Evolutionary conservation across 2,888 invertebrate genomes (phyloP), one percentile per base, ranked within the genome.

Genomic region (Blomia tropicalis): DNA sequence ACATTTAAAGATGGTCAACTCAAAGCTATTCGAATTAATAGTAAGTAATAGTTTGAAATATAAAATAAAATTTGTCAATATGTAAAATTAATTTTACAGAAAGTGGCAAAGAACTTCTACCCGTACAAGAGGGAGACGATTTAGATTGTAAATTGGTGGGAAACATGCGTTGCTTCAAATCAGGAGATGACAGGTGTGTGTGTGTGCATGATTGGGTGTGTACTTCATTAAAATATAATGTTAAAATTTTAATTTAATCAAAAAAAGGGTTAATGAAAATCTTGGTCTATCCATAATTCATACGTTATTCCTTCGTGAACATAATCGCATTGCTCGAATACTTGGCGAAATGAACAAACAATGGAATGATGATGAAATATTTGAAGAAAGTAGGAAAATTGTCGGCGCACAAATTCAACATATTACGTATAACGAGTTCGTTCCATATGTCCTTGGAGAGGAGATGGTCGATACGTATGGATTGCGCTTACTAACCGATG

Each of bases 361-460:
- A n/a, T 73, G 72, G 73, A 65, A 44, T 27, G 69, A 69, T 59
- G 69, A 71, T 25, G 63, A 66, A 27, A 29, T 71, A 1, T 71
- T 68, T 63, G 67, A 71, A 54, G 70, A 70, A 64, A 60, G 69
- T 1, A 63, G 70, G 31, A 54, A 67, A 36, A 70, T 73, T 22
- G 60, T 72, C 14, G 68, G 69, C 5, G 73, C 68, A 30, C 60
- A 68, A 65, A 54, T 90, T 75, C 88, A 89, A 70, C 89, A 90
- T 69, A 84, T 91, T 61, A 83, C 85, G 0, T 90, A 85, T 71
- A 79, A 81, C 4, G 90, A 91, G 73, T 87, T 88, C 71, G 71
- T 90, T 65, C 86, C 87, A 0, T 77, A 83, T 29, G 73, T 91
- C 4, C 72, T 90, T n/a, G 85, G 85, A 1, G 56, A 74, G 73